Evolutionary conservation across 2,888 invertebrate genomes (phyloP).

Genomic region (Cancer borealis): DNA sequence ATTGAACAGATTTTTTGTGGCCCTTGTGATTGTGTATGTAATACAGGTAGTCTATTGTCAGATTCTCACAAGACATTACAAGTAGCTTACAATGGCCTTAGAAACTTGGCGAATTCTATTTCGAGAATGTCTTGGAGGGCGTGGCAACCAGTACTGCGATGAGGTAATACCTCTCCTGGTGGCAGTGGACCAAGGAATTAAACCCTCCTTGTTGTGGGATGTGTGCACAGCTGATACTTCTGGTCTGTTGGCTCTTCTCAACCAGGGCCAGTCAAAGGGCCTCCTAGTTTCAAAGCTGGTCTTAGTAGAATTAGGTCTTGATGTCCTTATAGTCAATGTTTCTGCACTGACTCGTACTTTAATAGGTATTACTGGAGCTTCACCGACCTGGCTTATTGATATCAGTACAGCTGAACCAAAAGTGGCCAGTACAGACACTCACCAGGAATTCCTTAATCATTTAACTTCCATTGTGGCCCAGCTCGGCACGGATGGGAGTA

Average conservation of each 20-base stretch:
- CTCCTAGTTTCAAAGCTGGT: constrained; percentile 67
- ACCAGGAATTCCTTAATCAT: constrained; percentile 67
- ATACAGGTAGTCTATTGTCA: neutral
- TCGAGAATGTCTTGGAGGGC: constrained; percentile 67
- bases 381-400: constrained; percentile 75
- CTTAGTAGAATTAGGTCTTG: constrained; percentile 72
- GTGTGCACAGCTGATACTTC: constrained; percentile 72
- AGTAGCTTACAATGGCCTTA: constrained; percentile 47
- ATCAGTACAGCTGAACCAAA: constrained; percentile 70
- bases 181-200: constrained; percentile 77
- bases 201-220: constrained; percentile 76
- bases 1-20: neutral
- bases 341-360: constrained; percentile 67
- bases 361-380: constrained; percentile 50
- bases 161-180: constrained; percentile 71
- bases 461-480: constrained; percentile 72
- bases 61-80: neutral
- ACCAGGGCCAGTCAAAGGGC: constrained; percentile 63
- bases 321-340: constrained; percentile 76
- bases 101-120: constrained; percentile 73
- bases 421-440: constrained; percentile 65
- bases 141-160: constrained; percentile 72
- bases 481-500: constrained; percentile 55
- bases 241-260: constrained; percentile 68
- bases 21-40: neutral